Evolutionary conservation across 2,888 invertebrate genomes (phyloP), one percentile per base, ranked within the genome.

Genomic region (Tethea ocularis): DNA sequence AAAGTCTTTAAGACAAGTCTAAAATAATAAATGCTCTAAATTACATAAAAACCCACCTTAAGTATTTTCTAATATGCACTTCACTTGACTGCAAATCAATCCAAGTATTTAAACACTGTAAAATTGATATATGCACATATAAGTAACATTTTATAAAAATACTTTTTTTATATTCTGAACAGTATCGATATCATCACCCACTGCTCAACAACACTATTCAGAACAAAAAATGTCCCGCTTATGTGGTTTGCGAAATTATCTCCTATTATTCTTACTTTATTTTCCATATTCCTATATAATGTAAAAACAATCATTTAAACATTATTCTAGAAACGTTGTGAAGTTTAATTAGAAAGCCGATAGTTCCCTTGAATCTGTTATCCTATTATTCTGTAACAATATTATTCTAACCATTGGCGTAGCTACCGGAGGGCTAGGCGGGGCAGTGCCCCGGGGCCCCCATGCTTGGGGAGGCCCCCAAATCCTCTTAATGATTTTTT

Each of bases 251-350:
- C 67, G 69, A 79, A 80, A 80, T 76, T 75, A 68, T 67, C 70
- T 71, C 69, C 73, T 71, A 72, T 75, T 77, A 78, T 69, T 68
- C 74, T 70, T 71, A 61, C 63, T 69, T 68, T 74, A 78, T 78
- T 79, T 80, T 79, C 70, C 78, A 82, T 76, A 77, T 69, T 74
- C 69, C 68, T 67, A 72, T 68, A 77, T 75, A 80, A 75, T 78
- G 73, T 77, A 60, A 57, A 51, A 58, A 63, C 71, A 62, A 68
- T 75, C 63, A 75, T 64, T 68, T 15, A 36, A 36, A 36, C 7
- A 15, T 13, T 36, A 36, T 36, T 36, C 15, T 17, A 6, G 41
- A 5, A 6, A 41, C 7, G 3, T 17, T n/a, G 15, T 17, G 17
- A 15, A 36, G 41, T 17, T 7, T 17, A 46, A 46, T 46, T 20